Evolutionary conservation across 2,113 vertebrate species (phyloP), one percentile per base, ranked within the genome.

Genomic region (Corvus cornix): DNA sequence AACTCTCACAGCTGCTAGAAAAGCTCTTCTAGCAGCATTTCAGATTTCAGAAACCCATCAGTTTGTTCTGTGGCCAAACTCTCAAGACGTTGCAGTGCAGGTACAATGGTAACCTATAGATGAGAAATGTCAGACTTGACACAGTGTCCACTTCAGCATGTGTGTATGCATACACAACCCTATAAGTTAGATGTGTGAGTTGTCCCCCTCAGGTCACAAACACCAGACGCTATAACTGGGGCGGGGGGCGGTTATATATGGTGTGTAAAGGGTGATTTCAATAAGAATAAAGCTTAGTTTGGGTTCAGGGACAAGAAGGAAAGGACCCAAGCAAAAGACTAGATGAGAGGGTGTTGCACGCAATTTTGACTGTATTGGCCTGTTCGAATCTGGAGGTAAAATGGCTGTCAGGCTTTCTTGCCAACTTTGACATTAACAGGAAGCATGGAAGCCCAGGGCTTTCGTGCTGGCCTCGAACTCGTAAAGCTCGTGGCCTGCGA

Each of bases 211-310:
- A 95, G 52, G 52, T 52, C 68, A 89, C 35, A 56, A 68, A 13
- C 16, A 62, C 23, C 7, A 24, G 43, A 77, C 19, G 20, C 23
- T 37, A 1, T 33, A 62, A 48, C 13, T 17, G 31, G 16, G 8
- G 22, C 0, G 0, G 9, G 13, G 12, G 5, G 2, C 5, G 0
- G 0, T 4, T n/a, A 17, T 56, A 26, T 37, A 33, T 18, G 16
- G 24, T 51, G 13, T 56, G 11, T 56, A 41, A 87, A 87, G 48
- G n/a, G 22, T 53, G 11, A 66, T 62, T 83, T 80, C 51, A 68
- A 6, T 44, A 59, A 73, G 19, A 87, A 76, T 69, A 81, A 83
- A 14, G 1, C 31, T 70, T 55, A 41, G 18, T 85, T 85, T 55
- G 46, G 9, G 13, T 63, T 69, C 73, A 84, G 27, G 43, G 23